A percentile compares a stretch with the other conserved stretches of the same genome.
Evolutionary conservation across 2,797 vertebrate species (phyloP).

Genomic region (Argyrosomus regius): DNA sequence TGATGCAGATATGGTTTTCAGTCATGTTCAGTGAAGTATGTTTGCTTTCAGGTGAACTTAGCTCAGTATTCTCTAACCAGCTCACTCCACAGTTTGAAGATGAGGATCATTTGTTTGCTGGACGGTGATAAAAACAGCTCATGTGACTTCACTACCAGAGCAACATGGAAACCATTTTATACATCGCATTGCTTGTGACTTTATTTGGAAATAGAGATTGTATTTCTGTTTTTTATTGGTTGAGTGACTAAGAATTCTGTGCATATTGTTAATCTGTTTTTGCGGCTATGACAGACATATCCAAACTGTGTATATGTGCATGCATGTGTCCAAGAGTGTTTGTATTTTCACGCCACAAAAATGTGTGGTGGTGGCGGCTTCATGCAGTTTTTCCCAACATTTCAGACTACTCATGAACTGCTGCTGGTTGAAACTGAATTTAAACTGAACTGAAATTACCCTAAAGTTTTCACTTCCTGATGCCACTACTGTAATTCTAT

Average conservation of each 20-base stretch:
- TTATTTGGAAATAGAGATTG: slow-evolving; percentile 19
- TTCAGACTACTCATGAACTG: background rate
- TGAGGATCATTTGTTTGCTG: background rate
- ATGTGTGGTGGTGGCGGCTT: slow-evolving; percentile 3
- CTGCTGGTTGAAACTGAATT: background rate
- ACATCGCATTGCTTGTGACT: background rate
- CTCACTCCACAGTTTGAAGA: slow-evolving; percentile 7
- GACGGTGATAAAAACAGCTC: slow-evolving; percentile 16
- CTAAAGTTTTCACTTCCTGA: slow-evolving; percentile 33
- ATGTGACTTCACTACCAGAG: background rate
- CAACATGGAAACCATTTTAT: too few species aligned
- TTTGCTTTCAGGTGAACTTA: background rate
- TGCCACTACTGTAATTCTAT: background rate
- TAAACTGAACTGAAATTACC: slow-evolving; percentile 45
- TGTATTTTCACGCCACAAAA: slow-evolving; percentile 18
- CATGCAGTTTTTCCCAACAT: background rate
- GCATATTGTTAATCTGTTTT: slow-evolving; percentile 26
- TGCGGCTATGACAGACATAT: slow-evolving; percentile 12
- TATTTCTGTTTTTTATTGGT: background rate
- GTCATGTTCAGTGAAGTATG: background rate
- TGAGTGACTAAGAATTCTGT: background rate
- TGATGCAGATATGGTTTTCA: background rate
- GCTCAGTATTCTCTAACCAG: background rate
- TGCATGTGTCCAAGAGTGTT: slow-evolving; percentile 7
- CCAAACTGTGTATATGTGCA: slow-evolving; percentile 22